Evolutionary conservation across 2,888 invertebrate genomes (phyloP).

Genomic region (Netelia fuscicornis): DNA sequence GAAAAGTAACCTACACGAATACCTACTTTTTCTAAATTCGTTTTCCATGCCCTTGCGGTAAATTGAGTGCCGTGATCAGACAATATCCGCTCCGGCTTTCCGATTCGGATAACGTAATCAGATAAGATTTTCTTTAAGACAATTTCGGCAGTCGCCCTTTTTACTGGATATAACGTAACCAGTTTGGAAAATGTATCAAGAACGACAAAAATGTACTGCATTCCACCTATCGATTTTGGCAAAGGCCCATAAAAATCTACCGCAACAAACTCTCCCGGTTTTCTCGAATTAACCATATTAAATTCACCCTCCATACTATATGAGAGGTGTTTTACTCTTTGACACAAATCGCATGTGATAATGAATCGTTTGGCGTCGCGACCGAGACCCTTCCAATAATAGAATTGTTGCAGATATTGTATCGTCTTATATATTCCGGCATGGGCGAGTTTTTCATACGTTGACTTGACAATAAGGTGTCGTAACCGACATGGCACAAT

Average conservation of each 20-base stretch:
- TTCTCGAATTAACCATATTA: slow-evolving; percentile 15
- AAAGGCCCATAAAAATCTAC: slow-evolving; percentile 68
- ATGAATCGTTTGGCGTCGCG: slow-evolving; percentile 2
- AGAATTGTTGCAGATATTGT: not conserved
- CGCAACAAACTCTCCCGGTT: slow-evolving; percentile 53
- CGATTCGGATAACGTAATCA: slow-evolving; percentile 33
- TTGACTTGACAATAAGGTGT: not conserved
- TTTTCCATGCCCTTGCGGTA: slow-evolving; percentile 1
- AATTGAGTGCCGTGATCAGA: slow-evolving; percentile 37
- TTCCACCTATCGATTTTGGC: slow-evolving; percentile 46
- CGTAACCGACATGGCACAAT: not conserved
- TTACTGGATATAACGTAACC: slow-evolving; percentile 57
- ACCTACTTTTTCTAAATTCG: not conserved
- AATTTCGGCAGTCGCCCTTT: slow-evolving; percentile 38
- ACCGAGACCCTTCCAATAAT: slow-evolving; percentile 26
- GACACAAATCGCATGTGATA: slow-evolving; percentile 20
- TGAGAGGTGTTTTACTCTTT: slow-evolving; percentile 58
- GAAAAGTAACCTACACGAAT: slow-evolving; percentile 13
- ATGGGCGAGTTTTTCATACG: slow-evolving; percentile 11
- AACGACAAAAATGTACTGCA: slow-evolving; percentile 64
- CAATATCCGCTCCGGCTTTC: slow-evolving; percentile 14
- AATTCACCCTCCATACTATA: slow-evolving; percentile 59
- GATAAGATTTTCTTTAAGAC: slow-evolving; percentile 38
- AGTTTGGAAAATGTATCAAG: slow-evolving; percentile 58
- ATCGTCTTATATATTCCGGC: slow-evolving; percentile 21